A percentile compares a stretch with the other conserved stretches of the same genome.
These are phyloP conservation scores for Druon quercuslanigerum DNA, from an alignment of 1,140 invertebrate genomes.

Conservation along the genomic window DNA sequence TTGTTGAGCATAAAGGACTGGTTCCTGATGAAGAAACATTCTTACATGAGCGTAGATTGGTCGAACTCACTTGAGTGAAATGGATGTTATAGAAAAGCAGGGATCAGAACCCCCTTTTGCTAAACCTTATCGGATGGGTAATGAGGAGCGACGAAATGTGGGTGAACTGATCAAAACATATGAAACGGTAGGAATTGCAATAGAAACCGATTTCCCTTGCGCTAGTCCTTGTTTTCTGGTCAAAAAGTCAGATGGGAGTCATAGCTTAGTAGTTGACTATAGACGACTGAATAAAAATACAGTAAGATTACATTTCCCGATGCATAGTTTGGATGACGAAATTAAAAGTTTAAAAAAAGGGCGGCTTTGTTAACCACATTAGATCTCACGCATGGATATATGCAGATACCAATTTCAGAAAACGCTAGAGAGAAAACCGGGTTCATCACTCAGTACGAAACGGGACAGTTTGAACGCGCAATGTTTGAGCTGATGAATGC, in stretches of 20 bases:
- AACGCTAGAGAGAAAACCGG: background rate
- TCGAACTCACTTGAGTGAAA: background rate
- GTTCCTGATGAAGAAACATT: too few species aligned
- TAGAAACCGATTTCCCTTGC: background rate
- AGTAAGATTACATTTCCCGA: background rate
- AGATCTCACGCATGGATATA: too few species aligned
- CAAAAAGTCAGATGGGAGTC: background rate
- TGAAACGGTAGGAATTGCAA: background rate
- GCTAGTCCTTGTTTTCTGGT: constrained; percentile 13
- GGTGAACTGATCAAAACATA: background rate
- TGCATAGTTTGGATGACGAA: background rate
- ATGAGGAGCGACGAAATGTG: background rate
- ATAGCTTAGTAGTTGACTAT: background rate
- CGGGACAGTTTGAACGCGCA: too few species aligned
- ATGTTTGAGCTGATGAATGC: too few species aligned
- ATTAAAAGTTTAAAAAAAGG: background rate
- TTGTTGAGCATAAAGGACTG: too few species aligned
- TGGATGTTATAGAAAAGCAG: background rate
- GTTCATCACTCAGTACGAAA: background rate
- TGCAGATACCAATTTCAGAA: background rate
- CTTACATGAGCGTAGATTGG: background rate
- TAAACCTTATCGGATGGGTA: background rate
- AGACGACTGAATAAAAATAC: background rate
- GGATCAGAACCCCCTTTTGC: background rate
- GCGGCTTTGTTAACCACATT: too few species aligned